Evolutionary conservation across 30 jellyfish, hydroid and myxozoan genomes (phyloP), one percentile per base, ranked within the genome.

Genomic region (Rhopilema esculentum): DNA sequence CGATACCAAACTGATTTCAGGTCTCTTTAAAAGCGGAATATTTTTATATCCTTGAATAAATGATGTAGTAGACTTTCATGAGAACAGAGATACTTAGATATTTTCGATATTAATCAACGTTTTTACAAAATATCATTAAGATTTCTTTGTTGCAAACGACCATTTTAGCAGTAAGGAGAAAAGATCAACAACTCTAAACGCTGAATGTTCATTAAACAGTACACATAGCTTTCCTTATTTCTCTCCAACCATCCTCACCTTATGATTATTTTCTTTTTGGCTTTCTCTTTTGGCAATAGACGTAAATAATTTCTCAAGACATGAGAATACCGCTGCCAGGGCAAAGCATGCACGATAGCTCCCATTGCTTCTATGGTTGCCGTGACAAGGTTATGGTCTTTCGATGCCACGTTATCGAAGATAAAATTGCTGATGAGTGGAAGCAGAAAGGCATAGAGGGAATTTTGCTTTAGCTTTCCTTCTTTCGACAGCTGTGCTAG

Each of bases 281-380:
- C 61, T 61, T 86, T 86, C 28, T 86, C 97, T 21, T 86, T 95
- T 52, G 91, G 75, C 72, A 95, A 70, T 69, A 95, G 84, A 57
- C 62, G 80, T 49, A 95, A 75, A 66, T 95, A 90, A 66, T 74
- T 80, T 28, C 95, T 79, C 49, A 95, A 84, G 21, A 95, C 79
- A 66, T 88, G 95, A 29, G 90, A 70, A 90, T 95, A 95, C 83
- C 89, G 91, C 63, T 90, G 88, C 99, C 99, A 95, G 6, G 97
- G 85, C 61, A 95, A 16, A 67, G 91, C 40, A 50, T 82, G 30
- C 83, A 75, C 62, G 15, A 95, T 85, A 22, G 89, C 49, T 18
- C 99, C 99, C 29, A 86, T 84, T 23, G 97, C 62, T 63, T 73
- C 72, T 18, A 90, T 86, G 0, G 99, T 61, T 61, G 76, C 99